phyloP scores from a whole-genome alignment of 2,797 vertebrate genomes.

The Tapirus indicus region DNA sequence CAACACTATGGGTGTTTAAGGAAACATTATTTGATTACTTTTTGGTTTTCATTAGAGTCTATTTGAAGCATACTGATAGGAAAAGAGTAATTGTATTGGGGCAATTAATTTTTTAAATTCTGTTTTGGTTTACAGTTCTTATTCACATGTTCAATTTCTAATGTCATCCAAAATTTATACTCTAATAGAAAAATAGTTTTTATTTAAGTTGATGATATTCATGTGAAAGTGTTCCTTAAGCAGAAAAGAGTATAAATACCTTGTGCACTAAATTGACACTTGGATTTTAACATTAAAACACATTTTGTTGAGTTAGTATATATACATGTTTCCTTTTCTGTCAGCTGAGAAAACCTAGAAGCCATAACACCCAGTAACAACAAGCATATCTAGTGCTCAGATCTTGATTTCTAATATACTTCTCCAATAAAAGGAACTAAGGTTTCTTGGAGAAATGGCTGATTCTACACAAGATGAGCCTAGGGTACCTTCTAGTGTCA shows the following conservation, averaged over 20 bases:
- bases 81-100: not conserved
- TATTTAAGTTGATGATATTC: not conserved
- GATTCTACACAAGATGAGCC: not conserved
- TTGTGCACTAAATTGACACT: not conserved
- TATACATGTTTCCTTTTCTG: not conserved
- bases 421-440: not conserved
- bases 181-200: not conserved
- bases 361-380: not conserved
- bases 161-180: not conserved
- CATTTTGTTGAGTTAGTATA: not conserved
- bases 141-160: not conserved
- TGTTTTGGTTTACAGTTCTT: not conserved
- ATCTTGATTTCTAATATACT: not conserved
- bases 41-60: not conserved
- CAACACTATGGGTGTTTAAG: not conserved
- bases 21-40: not conserved
- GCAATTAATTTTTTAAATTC: not conserved
- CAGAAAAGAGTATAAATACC: not conserved
- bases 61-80: not conserved
- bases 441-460: not conserved
- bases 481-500: not conserved
- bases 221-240: not conserved
- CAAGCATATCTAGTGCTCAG: not conserved
- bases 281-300: not conserved
- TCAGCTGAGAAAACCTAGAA: not conserved